Base-by-base conservation (phyloP, 64 coral and sea anemone genomes). In the Pocillopora damicornis region DNA sequence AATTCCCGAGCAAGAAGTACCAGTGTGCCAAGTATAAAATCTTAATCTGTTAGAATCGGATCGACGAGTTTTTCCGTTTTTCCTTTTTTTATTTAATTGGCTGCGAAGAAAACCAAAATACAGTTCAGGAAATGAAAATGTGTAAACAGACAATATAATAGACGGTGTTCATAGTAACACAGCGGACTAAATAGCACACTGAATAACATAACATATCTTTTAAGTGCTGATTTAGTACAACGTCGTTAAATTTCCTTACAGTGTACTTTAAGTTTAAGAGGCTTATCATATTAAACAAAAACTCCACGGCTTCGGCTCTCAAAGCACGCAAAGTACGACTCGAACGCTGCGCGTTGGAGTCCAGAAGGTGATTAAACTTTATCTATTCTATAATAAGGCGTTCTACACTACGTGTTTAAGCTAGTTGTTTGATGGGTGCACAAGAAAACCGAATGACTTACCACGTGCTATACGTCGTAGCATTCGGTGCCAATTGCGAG, bases 401-500 rank as follows among this genome's bases (percentile, higher is more conserved):
- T 11, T 35, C 12, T 35, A 51, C 42, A 1, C 42, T 51, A 25
- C 0, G 38, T 60, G 61, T 76, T 58, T 22, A 75, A 15, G 59
- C 26, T 37, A 87, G 68, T 22, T 35, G 74, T 37, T 16, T 36
- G 71, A 85, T 74, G 73, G 10, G 75, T 78, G 67, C 87, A 87
- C 60, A 75, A 93, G 91, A 81, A 80, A 35, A 82, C 73, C 63
- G 69, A 87, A 62, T 74, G 76, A 90, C 90, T 93, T 93, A 93
- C 94, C 94, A 78, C 80, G 89, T 79, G 91, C 68, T 91, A 97
- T 88, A 97, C 94, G 94, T 97, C 94, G 91, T 89, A 91, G 88
- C 91, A 97, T 85, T 97, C 94, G 81, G 94, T 92, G 67, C 94
- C 94, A 84, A 97, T 93, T 77, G 94, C 82, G 84, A 97, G 90